phyloP scores from a whole-genome alignment of 2,113 vertebrate species.

The Dasyurus viverrinus region DNA sequence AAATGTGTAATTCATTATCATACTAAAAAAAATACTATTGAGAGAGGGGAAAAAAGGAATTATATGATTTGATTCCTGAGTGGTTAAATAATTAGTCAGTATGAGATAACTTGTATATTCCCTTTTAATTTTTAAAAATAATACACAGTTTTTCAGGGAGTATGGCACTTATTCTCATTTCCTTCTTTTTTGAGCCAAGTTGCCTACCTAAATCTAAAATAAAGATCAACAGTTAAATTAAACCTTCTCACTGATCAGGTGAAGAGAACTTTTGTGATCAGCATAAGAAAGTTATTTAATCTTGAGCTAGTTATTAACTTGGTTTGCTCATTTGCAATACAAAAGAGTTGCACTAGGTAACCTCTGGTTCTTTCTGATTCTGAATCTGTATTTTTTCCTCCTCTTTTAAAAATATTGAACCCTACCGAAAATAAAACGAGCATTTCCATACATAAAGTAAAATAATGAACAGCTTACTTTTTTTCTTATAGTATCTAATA shows the following conservation, averaged over 20 bases:
- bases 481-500: neutral
- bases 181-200: neutral
- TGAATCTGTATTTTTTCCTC: too few relatives aligned
- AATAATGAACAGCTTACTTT: neutral
- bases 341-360: neutral
- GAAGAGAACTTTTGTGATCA: neutral
- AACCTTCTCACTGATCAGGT: neutral
- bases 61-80: neutral
- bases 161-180: neutral
- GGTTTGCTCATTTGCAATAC: neutral
- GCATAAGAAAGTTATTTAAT: neutral
- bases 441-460: neutral
- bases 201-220: neutral
- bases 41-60: neutral
- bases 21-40: too few relatives aligned
- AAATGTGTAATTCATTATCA: too few relatives aligned
- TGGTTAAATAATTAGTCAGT: neutral
- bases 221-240: neutral
- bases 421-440: too few relatives aligned
- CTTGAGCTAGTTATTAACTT: neutral
- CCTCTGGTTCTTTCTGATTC: neutral
- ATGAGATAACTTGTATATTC: neutral
- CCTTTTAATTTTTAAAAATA: neutral
- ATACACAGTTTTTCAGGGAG: neutral
- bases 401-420: too few relatives aligned